Conservation (phyloP, 1,140 invertebrate species). For the Zelostemma sp. region DNA sequence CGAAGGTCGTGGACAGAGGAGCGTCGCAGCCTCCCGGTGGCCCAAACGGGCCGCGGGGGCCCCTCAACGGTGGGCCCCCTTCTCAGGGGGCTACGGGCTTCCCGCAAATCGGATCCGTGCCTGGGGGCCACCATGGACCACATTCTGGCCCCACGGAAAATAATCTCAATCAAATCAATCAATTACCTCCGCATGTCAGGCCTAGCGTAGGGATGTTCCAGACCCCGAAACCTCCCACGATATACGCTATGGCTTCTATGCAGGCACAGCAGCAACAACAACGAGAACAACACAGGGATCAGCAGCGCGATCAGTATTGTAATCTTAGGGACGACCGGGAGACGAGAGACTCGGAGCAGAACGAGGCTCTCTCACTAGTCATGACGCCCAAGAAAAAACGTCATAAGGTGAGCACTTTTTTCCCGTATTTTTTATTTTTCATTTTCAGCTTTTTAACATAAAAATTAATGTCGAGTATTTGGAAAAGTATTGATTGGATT, state of each 20-base stretch:
- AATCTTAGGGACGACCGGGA: slow-evolving; percentile 74
- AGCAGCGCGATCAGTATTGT: slow-evolving; percentile 79
- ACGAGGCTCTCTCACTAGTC: slow-evolving; percentile 92
- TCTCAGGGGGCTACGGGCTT: slow-evolving; percentile 69
- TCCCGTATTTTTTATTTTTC: no score
- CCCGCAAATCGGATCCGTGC: slow-evolving; percentile 61
- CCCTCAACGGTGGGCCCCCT: slow-evolving; percentile 68
- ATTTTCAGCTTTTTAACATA: no score
- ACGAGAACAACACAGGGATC: slow-evolving; percentile 60
- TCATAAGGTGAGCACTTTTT: slow-evolving; percentile 79
- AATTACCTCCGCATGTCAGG: slow-evolving; percentile 77
- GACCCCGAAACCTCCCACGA: slow-evolving; percentile 80
- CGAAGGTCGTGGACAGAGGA: slow-evolving; percentile 81
- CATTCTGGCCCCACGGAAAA: slow-evolving; percentile 70
- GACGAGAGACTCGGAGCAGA: slow-evolving; percentile 83
- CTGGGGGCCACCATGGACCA: slow-evolving; percentile 58
- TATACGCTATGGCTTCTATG: slow-evolving; percentile 68
- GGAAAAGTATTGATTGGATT: no score
- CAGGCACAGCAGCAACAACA: slow-evolving; percentile 74
- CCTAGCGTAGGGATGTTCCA: slow-evolving; percentile 82
- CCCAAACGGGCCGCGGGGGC: slow-evolving; percentile 65
- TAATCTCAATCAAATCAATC: slow-evolving; percentile 75
- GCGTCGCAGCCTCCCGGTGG: slow-evolving; percentile 63
- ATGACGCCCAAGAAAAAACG: slow-evolving; percentile 96
- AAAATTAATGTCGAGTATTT: no score